Conservation (phyloP, 2,113 vertebrate genomes). For the Herpailurus yagouaroundi region DNA sequence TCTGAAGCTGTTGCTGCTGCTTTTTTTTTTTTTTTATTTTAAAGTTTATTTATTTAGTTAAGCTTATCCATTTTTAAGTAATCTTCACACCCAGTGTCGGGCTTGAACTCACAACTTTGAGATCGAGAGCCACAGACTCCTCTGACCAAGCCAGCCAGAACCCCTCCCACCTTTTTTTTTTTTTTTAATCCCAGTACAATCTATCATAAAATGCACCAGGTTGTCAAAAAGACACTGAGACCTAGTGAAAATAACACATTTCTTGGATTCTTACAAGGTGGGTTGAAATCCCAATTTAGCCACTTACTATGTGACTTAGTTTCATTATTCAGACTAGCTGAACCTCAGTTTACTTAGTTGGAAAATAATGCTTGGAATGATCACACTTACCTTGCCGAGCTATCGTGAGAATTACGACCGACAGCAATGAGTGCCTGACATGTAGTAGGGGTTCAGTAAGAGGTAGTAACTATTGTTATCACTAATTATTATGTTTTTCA, state of each 20-base stretch:
- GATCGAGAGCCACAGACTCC: not conserved
- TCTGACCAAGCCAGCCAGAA: not conserved
- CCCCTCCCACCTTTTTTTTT: not conserved
- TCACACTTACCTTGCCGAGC: not conserved
- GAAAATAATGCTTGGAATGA: not conserved
- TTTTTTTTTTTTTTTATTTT: not conserved
- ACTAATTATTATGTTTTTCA: not conserved
- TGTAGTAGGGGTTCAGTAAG: not conserved
- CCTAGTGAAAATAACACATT: not conserved
- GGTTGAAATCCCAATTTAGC: not conserved
- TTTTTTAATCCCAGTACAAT: not conserved
- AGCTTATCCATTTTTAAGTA: not conserved
- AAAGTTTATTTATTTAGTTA: not conserved
- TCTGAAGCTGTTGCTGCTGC: not conserved
- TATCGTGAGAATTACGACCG: not conserved
- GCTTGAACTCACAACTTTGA: not conserved
- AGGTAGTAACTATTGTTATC: not conserved
- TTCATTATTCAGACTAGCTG: slow-evolving; percentile 10
- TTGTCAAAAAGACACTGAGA: not conserved
- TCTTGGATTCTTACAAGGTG: not conserved
- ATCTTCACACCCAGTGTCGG: not conserved
- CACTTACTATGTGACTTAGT: not conserved
- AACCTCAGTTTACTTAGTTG: not conserved
- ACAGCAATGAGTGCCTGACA: not conserved
- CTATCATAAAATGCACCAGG: not conserved